Evolutionary conservation across 2,888 invertebrate species (phyloP), one percentile per base, ranked within the genome.

Genomic region (Agriotes lineatus): DNA sequence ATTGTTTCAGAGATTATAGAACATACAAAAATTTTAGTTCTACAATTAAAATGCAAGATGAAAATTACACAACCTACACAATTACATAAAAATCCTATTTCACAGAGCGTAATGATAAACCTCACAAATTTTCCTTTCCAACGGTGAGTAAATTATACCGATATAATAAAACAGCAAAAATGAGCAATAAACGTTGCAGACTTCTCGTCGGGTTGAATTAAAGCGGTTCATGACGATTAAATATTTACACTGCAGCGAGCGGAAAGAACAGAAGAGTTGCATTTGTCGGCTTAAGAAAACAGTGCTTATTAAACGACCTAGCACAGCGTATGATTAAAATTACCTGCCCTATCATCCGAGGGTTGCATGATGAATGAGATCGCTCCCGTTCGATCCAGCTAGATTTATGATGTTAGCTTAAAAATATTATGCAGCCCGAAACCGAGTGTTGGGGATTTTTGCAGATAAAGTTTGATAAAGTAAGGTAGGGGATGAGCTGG

Each of bases 331-430:
- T 70, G 71, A 73, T 73, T 74, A 74, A 73, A 74, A 74, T 74
- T 74, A 72, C 74, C 74, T 74, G 68, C 69, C 67, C 66, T 69
- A 71, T 69, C 72, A 65, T 71, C 50, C 70, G 57, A 42, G 60
- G 66, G 65, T 63, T 62, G 65, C 48, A 69, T 73, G 74, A 73
- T 74, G 74, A 73, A 73, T 72, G 70, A 71, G 70, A 68, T 62
- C 71, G 66, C 59, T 67, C 66, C 62, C 48, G 67, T 64, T 71
- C 72, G 62, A 70, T 72, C 67, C 69, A 62, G 68, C 69, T 71
- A 73, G 73, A 74, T 73, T 74, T 74, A 74, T 74, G 73, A 74
- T 73, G 72, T 74, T 74, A 67, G 74, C 71, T 74, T 73, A 72
- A 72, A 74, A 74, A 73, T 72, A 73, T 70, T 74, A 74, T 74